A percentile compares a stretch with the other conserved stretches of the same genome.
These are phyloP conservation scores for Ennomos erosarius DNA, from an alignment of 2,888 invertebrate species.

Conservation along the genomic window DNA sequence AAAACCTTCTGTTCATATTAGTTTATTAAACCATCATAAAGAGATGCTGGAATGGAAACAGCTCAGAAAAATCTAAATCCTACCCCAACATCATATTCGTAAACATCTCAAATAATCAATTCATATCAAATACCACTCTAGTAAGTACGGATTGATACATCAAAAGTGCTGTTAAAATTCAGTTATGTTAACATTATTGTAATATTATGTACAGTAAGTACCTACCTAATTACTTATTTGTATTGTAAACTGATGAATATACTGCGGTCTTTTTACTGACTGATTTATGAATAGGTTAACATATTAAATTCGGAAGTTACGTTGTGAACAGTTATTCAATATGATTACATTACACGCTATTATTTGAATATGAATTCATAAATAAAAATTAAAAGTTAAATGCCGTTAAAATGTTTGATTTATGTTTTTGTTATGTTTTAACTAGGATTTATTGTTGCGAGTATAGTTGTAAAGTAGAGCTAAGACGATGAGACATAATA, in stretches of 20 bases:
- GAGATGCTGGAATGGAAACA: no score
- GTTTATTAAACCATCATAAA: no score
- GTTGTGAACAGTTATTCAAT: slow-evolving; percentile 32
- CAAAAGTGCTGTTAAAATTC: slow-evolving; percentile 6
- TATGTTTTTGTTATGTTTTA: slow-evolving; percentile 4
- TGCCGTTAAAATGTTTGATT: slow-evolving; percentile 25
- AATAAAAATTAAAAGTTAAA: slow-evolving; percentile 31
- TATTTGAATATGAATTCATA: slow-evolving; percentile 36
- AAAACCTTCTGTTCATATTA: no score
- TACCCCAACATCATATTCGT: no score
- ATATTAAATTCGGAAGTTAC: slow-evolving; percentile 60
- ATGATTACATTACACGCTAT: slow-evolving; percentile 23
- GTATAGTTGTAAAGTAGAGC: no score
- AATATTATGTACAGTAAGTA: slow-evolving; percentile 30
- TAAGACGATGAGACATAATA: no score
- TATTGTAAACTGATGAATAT: slow-evolving; percentile 56
- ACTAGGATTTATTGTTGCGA: not conserved
- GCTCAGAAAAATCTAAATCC: no score
- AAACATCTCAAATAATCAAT: no score
- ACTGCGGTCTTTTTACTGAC: slow-evolving; percentile 58
- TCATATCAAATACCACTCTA: not conserved
- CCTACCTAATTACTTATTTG: slow-evolving; percentile 49
- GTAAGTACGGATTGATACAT: slow-evolving; percentile 21
- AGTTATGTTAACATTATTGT: slow-evolving; percentile 21
- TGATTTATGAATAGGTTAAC: slow-evolving; percentile 67